Conservation (phyloP, 1,140 invertebrate species). For the Drosophila kikkawai region DNA sequence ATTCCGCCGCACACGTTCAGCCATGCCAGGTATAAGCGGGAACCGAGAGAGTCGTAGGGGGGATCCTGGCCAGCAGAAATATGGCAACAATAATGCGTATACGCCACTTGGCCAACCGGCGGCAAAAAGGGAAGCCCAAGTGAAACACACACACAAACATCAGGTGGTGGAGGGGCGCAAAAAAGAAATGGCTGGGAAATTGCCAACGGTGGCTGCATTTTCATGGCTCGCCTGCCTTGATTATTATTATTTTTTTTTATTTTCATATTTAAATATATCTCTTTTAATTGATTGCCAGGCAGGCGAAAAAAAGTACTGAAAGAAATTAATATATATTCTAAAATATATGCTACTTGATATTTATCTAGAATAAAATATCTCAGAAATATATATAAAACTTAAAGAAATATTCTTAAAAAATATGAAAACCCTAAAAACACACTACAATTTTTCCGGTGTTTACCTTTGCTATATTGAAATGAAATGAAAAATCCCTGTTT, state of each 20-base stretch:
- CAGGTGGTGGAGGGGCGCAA: not conserved
- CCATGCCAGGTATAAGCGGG: constrained; percentile 21
- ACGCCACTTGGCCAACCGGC: constrained; percentile 36
- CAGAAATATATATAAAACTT: not conserved
- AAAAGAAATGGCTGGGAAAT: constrained; percentile 22
- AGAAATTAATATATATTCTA: not conserved
- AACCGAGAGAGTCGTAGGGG: not conserved
- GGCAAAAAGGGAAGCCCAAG: not conserved
- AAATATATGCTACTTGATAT: not conserved
- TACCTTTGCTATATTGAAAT: not conserved
- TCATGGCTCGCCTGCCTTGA: constrained; percentile 30
- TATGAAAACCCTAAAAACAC: no score
- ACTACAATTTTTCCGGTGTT: no score
- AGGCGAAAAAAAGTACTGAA: not conserved
- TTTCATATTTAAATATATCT: constrained; percentile 46
- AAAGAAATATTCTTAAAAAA: no score
- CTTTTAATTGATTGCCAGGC: constrained; percentile 41
- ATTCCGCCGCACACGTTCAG: constrained; percentile 32
- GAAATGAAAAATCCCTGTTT: not conserved
- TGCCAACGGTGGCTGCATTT: constrained; percentile 32
- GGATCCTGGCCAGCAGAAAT: constrained; percentile 22
- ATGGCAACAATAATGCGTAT: constrained; percentile 51
- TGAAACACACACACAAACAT: constrained; percentile 7
- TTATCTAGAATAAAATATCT: not conserved
- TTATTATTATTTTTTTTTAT: constrained; percentile 25